These are phyloP conservation scores for Stegostoma tigrinum DNA, from an alignment of 2,113 vertebrate genomes.

Conservation along the genomic window DNA sequence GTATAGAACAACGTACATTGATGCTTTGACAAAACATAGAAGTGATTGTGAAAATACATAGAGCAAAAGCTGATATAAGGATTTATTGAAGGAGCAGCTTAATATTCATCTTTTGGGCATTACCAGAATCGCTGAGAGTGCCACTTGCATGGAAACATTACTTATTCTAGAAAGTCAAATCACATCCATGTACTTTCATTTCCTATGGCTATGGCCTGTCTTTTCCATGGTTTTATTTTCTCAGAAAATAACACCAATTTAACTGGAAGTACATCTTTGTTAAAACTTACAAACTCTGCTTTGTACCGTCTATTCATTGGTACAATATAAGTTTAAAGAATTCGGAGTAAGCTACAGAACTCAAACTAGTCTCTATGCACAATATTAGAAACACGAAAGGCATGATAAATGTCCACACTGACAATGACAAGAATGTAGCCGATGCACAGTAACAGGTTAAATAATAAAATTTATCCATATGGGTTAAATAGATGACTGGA, in stretches of 20 bases:
- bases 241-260: not conserved
- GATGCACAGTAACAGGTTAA: not conserved
- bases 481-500: conserved; percentile 36
- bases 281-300: not conserved
- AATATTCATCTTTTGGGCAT: not conserved
- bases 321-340: conserved; percentile 6
- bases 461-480: conserved; percentile 36
- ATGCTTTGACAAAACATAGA: not conserved
- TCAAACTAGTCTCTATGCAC: not conserved
- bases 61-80: not conserved
- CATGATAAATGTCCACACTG: conserved; percentile 12
- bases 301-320: not conserved
- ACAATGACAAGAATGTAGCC: conserved; percentile 26
- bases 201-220: not conserved
- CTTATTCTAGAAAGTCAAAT: not conserved
- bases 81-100: not conserved
- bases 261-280: not conserved
- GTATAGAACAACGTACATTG: not conserved
- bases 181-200: not conserved
- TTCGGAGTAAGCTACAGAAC: not conserved
- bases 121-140: not conserved
- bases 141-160: not conserved
- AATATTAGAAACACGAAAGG: not conserved
- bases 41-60: not conserved
- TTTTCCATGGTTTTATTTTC: not conserved